phyloP scores from a whole-genome alignment of 64 coral and sea anemone species.

The Pocillopora damicornis region DNA sequence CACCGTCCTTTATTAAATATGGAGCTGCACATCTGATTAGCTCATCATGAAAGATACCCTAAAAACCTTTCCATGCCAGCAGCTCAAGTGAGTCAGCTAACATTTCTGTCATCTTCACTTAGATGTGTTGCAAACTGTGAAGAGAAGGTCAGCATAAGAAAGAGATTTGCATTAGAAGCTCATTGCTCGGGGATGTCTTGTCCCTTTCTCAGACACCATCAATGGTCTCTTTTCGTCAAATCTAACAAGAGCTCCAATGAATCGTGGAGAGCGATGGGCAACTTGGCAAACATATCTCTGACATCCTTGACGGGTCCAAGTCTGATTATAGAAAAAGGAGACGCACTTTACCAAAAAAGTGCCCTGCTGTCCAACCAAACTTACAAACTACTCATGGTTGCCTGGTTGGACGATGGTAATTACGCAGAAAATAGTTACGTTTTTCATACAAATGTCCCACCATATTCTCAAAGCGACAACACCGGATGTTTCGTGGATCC shows the following conservation, averaged over 20 bases:
- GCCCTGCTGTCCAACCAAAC: not conserved
- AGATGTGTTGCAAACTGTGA: conserved; percentile 72
- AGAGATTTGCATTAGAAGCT: conserved; percentile 40
- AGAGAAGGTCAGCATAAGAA: conserved; percentile 46
- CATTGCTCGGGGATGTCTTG: conserved; percentile 71
- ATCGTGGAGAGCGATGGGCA: conserved; percentile 34
- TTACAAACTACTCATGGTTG: not conserved
- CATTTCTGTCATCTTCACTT: not conserved
- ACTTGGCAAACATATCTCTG: conserved; percentile 16
- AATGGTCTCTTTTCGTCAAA: conserved; percentile 56
- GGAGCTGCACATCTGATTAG: too few species aligned
- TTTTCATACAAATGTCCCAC: conserved; percentile 58
- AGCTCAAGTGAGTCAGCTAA: not conserved
- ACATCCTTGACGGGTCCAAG: conserved; percentile 70
- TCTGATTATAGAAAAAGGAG: conserved; percentile 30
- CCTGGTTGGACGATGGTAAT: not conserved
- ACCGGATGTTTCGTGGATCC: conserved; percentile 21
- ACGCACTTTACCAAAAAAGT: not conserved
- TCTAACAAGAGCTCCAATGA: not conserved
- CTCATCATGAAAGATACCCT: too few species aligned
- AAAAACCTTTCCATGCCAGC: too few species aligned
- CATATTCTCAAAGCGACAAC: conserved; percentile 8
- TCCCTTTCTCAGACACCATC: conserved; percentile 37
- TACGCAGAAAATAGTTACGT: not conserved
- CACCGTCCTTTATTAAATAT: too few species aligned